Base-by-base conservation (phyloP, 1,140 invertebrate species). In the Saxidomus purpurata region DNA sequence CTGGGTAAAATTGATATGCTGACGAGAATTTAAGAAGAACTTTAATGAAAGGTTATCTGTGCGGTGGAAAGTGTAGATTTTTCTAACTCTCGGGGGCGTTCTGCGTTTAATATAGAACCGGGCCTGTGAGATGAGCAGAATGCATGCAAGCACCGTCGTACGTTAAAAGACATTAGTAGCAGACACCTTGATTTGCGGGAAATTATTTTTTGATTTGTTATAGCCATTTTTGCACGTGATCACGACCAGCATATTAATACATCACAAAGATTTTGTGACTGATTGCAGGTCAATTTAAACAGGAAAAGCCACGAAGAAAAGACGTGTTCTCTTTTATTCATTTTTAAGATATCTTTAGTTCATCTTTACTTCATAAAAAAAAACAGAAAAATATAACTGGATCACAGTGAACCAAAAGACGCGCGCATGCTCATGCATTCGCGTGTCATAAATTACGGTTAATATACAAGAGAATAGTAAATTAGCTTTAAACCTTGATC, bases 401-500 rank as follows among this genome's bases (percentile, higher is more conserved):
- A 71, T 38, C 34, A 2, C 47, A 25, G 74, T 31, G 49, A 31
- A 77, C 25, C 43, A 77, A 52, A 52, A 9, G n/a, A 52, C 47
- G 36, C 76, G 1, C 47, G 49, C 47, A 38, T 38, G 1, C 22
- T 49, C 25, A 40, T 28, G 38, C 9, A 28, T 79, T 79, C 76
- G 47, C 76, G 76, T 79, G 76, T 28, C 43, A 11, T 38, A 0
- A 77, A 52, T 36, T 28, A 13, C 74, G 22, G 25, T 13, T 25
- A 49, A 77, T 77, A 52, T 77, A 77, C 25, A 47, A 77, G 36
- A 22, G 74, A 77, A 77, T 77, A 77, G 25, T 77, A 77, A 77
- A 77, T 77, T 47, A 77, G 74, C 34, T 49, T 9, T 25, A 31
- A 8, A 67, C 34, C 40, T 49, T 77, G 34, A 43, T 77, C 15